Evolutionary conservation across 1,140 invertebrate genomes (phyloP).

Genomic region (Octopus bimaculoides): DNA sequence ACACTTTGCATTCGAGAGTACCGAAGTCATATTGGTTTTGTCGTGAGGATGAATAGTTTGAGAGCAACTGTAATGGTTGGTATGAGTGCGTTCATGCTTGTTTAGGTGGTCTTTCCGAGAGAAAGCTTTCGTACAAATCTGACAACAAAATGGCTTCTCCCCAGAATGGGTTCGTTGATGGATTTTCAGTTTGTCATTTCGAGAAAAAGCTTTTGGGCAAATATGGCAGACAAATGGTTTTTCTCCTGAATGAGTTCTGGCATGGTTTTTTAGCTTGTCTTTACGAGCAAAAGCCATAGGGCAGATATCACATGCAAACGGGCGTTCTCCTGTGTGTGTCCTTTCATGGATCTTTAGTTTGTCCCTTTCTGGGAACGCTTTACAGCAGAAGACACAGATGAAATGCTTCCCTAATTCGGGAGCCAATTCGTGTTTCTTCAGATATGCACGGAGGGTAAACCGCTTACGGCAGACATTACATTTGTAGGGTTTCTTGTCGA

Average conservation of each 20-base stretch:
- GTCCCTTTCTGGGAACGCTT: slow-evolving; percentile 44
- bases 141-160: slow-evolving; percentile 28
- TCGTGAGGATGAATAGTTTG: not conserved
- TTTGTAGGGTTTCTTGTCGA: slow-evolving; percentile 17
- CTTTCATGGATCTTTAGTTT: slow-evolving; percentile 21
- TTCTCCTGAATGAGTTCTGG: slow-evolving; percentile 25
- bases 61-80: slow-evolving; percentile 37
- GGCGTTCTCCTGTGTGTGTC: slow-evolving; percentile 22
- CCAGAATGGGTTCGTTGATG: slow-evolving; percentile 34
- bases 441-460: slow-evolving; percentile 13
- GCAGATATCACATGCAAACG: slow-evolving; percentile 14
- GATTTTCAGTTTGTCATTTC: slow-evolving; percentile 41
- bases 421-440: slow-evolving; percentile 19
- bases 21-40: not conserved
- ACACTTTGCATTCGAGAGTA: not conserved
- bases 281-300: slow-evolving; percentile 12
- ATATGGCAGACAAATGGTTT: slow-evolving; percentile 22
- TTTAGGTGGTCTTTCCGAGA: slow-evolving; percentile 18
- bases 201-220: slow-evolving; percentile 24
- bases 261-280: slow-evolving; percentile 27
- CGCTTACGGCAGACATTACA: slow-evolving; percentile 21
- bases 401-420: not conserved
- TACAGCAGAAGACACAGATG: slow-evolving; percentile 1
- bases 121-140: slow-evolving; percentile 25
- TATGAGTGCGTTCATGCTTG: slow-evolving; percentile 39